Percentiles rank a stretch among this genome's conserved stretches.
phyloP scores from a whole-genome alignment of 2,113 vertebrate species.

The Lamprologus callipterus region DNA sequence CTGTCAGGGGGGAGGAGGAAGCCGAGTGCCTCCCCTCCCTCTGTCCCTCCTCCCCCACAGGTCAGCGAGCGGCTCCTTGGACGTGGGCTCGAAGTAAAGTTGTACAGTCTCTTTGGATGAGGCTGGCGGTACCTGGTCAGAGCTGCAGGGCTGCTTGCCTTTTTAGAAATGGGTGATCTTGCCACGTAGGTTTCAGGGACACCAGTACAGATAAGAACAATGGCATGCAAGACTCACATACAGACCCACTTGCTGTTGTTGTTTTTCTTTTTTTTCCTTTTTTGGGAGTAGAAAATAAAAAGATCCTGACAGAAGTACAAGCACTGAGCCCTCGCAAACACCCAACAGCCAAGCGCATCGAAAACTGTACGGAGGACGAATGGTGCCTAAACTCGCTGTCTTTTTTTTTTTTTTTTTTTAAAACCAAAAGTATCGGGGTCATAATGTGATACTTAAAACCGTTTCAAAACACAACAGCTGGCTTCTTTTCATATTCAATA shows the following conservation, averaged over 20 bases:
- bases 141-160: slow-evolving; percentile 43
- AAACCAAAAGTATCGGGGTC: neutral
- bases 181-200: slow-evolving; percentile 36
- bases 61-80: slow-evolving; percentile 10
- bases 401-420: neutral
- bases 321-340: slow-evolving; percentile 49
- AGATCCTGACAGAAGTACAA: slow-evolving; percentile 52
- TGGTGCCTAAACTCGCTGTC: neutral
- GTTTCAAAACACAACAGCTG: slow-evolving; percentile 53
- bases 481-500: slow-evolving; percentile 55
- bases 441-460: slow-evolving; percentile 25
- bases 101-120: slow-evolving; percentile 64
- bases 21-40: neutral
- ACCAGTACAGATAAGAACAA: slow-evolving; percentile 62
- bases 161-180: slow-evolving; percentile 34
- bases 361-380: slow-evolving; percentile 23
- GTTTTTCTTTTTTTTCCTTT: neutral
- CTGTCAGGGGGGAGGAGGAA: neutral
- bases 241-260: slow-evolving; percentile 53
- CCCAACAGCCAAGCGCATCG: slow-evolving; percentile 27
- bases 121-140: slow-evolving; percentile 43
- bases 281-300: slow-evolving; percentile 50
- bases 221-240: slow-evolving; percentile 71
- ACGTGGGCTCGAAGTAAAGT: slow-evolving; percentile 3
- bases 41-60: neutral